Conservation (phyloP, 2,888 invertebrate genomes). For the Plebejus anna region DNA sequence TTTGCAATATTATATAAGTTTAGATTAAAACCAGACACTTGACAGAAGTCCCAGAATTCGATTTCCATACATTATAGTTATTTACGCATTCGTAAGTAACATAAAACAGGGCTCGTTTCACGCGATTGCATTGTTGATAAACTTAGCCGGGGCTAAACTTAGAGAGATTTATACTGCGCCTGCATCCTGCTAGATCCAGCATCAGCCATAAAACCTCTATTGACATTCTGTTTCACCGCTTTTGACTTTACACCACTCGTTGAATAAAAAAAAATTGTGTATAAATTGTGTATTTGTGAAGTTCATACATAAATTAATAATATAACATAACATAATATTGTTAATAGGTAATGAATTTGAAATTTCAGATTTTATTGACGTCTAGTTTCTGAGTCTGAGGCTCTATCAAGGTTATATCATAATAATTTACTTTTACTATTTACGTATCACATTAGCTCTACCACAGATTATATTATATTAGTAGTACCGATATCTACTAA, state of each 20-base stretch:
- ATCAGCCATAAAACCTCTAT: neutral
- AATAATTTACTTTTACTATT: neutral
- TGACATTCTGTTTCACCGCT: neutral
- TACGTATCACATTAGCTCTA: neutral
- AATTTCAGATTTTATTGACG: too few species aligned
- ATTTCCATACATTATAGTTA: slow-evolving; percentile 21
- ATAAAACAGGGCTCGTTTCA: slow-evolving; percentile 32
- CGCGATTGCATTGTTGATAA: slow-evolving; percentile 40
- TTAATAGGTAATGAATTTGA: too few species aligned
- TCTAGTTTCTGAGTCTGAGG: too few species aligned
- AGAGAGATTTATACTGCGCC: slow-evolving; percentile 29
- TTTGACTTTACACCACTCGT: neutral
- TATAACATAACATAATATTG: too few species aligned
- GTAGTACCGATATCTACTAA: too few species aligned
- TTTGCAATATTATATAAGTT: neutral
- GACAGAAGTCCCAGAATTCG: neutral
- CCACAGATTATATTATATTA: too few species aligned
- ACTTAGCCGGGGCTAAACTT: slow-evolving; percentile 34
- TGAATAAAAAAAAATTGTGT: neutral
- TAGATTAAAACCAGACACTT: neutral
- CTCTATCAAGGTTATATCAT: too few species aligned
- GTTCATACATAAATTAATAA: too few species aligned
- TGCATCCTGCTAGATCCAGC: slow-evolving; percentile 17
- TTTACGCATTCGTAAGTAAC: slow-evolving; percentile 31
- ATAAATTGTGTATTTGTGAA: too few species aligned